Percentiles rank a stretch among this genome's conserved stretches.
Conservation (phyloP, 2,888 invertebrate species). For the Caenorhabditis sinica region DNA sequence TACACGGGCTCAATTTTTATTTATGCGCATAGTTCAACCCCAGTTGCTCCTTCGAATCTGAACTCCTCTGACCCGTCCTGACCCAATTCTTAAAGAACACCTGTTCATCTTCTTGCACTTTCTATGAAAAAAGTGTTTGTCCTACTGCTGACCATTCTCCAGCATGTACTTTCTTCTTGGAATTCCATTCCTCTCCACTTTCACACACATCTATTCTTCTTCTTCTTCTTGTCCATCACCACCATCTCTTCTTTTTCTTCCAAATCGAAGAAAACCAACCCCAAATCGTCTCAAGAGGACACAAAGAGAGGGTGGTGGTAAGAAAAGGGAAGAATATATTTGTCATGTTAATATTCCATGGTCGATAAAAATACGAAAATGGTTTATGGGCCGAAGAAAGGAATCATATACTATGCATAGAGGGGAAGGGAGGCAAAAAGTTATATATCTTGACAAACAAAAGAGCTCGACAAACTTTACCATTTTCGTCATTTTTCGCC, state of each 20-base stretch:
- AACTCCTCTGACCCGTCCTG: too few relatives aligned
- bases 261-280: too few relatives aligned
- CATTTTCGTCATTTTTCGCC: neutral
- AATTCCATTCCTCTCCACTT: neutral
- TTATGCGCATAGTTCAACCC: too few relatives aligned
- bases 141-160: constrained; percentile 7
- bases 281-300: too few relatives aligned
- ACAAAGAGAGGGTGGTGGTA: neutral
- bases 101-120: neutral
- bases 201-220: constrained; percentile 19
- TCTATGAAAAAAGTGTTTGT: neutral
- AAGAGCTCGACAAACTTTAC: neutral
- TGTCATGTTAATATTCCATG: constrained; percentile 36
- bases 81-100: neutral
- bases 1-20: too few relatives aligned
- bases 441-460: constrained; percentile 61
- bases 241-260: too few relatives aligned
- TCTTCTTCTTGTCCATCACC: neutral
- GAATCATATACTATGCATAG: constrained; percentile 46
- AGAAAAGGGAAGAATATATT: neutral
- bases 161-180: constrained; percentile 10
- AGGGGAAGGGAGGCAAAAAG: constrained; percentile 11
- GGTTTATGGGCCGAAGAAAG: constrained; percentile 36
- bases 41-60: too few relatives aligned
- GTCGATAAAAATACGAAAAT: constrained; percentile 31